phyloP scores from a whole-genome alignment of 2,888 invertebrate genomes.

The Troides helena region DNA sequence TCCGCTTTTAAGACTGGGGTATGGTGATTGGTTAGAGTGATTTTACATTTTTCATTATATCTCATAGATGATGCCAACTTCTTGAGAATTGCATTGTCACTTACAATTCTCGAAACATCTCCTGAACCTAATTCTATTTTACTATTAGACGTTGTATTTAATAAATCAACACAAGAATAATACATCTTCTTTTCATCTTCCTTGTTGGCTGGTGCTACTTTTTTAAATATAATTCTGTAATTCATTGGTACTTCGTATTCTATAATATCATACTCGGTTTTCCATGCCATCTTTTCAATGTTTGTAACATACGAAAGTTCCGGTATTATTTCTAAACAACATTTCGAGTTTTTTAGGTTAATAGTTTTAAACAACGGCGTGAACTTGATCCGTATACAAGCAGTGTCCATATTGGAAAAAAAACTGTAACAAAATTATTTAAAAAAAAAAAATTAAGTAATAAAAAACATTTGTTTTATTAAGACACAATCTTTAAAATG shows the following conservation, averaged over 20 bases:
- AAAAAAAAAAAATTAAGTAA: background rate
- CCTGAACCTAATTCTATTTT: conserved; percentile 42
- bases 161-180: conserved; percentile 64
- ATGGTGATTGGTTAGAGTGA: conserved; percentile 25
- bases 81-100: conserved; percentile 51
- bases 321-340: conserved; percentile 64
- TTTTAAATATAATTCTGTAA: conserved; percentile 61
- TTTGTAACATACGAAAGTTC: conserved; percentile 57
- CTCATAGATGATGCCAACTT: conserved; percentile 37
- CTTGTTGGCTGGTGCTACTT: conserved; percentile 34
- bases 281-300: conserved; percentile 60
- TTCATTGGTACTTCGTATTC: conserved; percentile 66
- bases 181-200: conserved; percentile 48
- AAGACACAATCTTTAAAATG: no score
- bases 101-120: conserved; percentile 50
- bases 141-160: conserved; percentile 36
- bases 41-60: conserved; percentile 27
- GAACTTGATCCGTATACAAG: conserved; percentile 60
- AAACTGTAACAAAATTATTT: conserved; percentile 33
- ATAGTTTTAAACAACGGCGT: conserved; percentile 52
- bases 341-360: conserved; percentile 46
- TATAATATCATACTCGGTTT: conserved; percentile 45
- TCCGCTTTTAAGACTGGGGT: conserved; percentile 5
- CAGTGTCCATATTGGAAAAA: conserved; percentile 51
- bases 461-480: no score